These are phyloP conservation scores for Patiria pectinifera DNA, from an alignment of 53 echinoderm and acorn worm species.

Conservation along the genomic window DNA sequence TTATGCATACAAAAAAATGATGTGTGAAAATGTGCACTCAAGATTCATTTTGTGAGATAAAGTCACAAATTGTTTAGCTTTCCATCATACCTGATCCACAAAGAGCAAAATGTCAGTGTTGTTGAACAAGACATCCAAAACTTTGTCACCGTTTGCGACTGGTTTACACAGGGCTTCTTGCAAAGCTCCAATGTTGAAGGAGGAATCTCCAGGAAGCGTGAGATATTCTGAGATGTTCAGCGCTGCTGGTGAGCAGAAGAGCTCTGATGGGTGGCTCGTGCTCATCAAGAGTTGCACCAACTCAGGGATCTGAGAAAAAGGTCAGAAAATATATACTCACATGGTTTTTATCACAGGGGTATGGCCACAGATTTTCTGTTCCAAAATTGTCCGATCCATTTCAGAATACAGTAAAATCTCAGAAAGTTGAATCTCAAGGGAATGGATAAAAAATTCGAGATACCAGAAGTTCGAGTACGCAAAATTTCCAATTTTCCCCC, in stretches of 20 bases:
- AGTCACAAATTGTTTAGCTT: too few relatives aligned
- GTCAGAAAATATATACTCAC: not conserved
- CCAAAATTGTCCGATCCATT: not conserved
- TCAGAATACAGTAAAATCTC: too few relatives aligned
- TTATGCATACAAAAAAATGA: too few relatives aligned
- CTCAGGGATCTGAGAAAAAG: slow-evolving; percentile 25
- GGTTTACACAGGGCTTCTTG: slow-evolving; percentile 1
- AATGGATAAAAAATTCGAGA: too few relatives aligned
- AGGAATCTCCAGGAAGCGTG: not conserved
- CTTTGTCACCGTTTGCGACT: slow-evolving; percentile 8
- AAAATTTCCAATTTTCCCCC: too few relatives aligned
- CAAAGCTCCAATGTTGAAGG: not conserved
- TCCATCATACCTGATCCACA: slow-evolving; percentile 38
- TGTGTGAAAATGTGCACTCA: too few relatives aligned
- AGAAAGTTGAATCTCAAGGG: too few relatives aligned
- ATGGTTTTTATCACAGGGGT: not conserved
- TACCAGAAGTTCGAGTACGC: too few relatives aligned
- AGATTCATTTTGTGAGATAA: too few relatives aligned
- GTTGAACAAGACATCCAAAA: slow-evolving; percentile 23
- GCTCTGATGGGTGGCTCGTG: not conserved
- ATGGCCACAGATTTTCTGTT: not conserved
- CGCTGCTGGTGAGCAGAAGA: slow-evolving; percentile 1
- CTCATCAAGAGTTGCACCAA: slow-evolving; percentile 10
- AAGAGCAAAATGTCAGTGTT: slow-evolving; percentile 37
- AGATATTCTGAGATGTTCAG: slow-evolving; percentile 36